Percentiles rank a stretch among this genome's conserved stretches.
phyloP scores from a whole-genome alignment of 2,113 vertebrate genomes.

The Anser brachyrhynchus region DNA sequence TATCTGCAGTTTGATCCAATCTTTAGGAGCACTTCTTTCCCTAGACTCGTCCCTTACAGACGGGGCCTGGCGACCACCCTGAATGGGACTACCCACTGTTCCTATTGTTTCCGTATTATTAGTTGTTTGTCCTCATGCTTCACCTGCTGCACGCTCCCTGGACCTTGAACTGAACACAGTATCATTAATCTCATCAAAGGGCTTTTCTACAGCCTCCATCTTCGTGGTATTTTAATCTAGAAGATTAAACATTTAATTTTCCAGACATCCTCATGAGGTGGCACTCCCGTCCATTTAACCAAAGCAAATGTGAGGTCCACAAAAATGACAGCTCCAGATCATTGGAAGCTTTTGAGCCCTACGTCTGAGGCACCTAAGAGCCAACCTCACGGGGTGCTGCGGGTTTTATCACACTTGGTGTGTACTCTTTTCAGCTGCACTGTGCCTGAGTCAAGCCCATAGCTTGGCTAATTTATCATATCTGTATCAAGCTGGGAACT shows the following conservation, averaged over 20 bases:
- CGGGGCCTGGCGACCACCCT: neutral
- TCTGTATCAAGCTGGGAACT: neutral
- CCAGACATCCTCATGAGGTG: neutral
- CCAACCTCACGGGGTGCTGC: neutral
- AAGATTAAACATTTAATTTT: neutral
- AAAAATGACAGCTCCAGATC: neutral
- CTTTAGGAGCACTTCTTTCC: neutral
- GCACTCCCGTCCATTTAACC: neutral
- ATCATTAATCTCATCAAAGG: neutral
- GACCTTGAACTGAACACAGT: neutral
- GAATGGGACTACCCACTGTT: neutral
- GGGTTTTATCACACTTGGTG: neutral
- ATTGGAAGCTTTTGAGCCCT: neutral
- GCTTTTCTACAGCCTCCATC: neutral
- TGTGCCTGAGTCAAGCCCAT: neutral
- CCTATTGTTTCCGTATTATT: neutral
- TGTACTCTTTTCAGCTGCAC: neutral
- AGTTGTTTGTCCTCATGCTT: neutral
- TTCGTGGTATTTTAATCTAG: neutral
- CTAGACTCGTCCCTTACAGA: neutral
- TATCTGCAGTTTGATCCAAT: neutral
- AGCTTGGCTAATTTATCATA: neutral
- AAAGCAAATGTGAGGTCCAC: neutral
- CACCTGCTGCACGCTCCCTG: neutral
- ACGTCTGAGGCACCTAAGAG: neutral